phyloP scores from a whole-genome alignment of 2,797 vertebrate species.

The Crax fasciolata region DNA sequence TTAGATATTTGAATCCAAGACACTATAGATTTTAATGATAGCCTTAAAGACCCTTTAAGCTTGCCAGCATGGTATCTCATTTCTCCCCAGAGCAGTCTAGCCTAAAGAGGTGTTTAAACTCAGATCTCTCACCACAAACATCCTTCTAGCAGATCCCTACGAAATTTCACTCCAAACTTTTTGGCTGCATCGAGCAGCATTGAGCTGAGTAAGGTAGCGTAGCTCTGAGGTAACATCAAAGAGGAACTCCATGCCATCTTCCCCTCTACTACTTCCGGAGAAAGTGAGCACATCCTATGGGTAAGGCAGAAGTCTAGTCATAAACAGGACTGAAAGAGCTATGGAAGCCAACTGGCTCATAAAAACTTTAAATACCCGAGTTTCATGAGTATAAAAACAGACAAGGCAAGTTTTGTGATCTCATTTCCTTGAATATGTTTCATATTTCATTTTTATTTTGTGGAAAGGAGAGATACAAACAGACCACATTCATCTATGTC shows the following conservation, averaged over 20 bases:
- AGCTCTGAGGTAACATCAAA: not conserved
- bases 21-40: not conserved
- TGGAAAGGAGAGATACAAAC: not conserved
- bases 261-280: not conserved
- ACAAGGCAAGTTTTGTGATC: constrained; percentile 20
- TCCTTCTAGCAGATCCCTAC: not conserved
- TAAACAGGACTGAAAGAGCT: not conserved
- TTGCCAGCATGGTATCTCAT: not conserved
- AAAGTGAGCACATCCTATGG: not conserved
- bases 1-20: not conserved
- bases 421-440: constrained; percentile 28
- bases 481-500: constrained; percentile 29
- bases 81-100: not conserved
- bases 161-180: not conserved
- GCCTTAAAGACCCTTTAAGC: not conserved
- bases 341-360: not conserved
- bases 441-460: constrained; percentile 58
- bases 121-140: not conserved
- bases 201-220: not conserved
- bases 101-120: not conserved
- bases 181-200: not conserved
- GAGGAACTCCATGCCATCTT: not conserved
- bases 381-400: not conserved
- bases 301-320: not conserved
- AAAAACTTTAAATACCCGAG: not conserved